Conservation (phyloP, 2,113 vertebrate species). For the Sander vitreus region DNA sequence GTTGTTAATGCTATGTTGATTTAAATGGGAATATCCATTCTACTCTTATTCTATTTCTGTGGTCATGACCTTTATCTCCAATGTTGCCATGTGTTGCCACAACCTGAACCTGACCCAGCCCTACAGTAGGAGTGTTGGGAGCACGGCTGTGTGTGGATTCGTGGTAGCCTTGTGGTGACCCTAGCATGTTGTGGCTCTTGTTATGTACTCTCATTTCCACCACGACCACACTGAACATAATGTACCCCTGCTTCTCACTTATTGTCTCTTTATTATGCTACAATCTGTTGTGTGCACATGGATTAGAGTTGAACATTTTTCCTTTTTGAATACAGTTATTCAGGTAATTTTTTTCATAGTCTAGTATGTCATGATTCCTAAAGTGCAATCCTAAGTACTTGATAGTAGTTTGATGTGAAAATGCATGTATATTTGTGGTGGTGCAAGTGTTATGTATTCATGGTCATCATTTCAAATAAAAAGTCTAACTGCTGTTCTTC, state of each 20-base stretch:
- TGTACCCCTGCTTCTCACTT: neutral
- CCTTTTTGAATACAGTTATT: neutral
- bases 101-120: conserved; percentile 22
- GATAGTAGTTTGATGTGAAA: neutral
- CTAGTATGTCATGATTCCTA: neutral
- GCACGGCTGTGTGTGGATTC: conserved; percentile 10
- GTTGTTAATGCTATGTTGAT: too few species aligned
- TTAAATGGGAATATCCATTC: too few species aligned
- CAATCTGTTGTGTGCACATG: neutral
- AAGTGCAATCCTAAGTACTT: neutral
- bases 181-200: conserved; percentile 27
- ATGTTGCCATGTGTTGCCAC: neutral
- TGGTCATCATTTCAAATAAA: neutral
- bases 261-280: neutral
- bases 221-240: too few species aligned
- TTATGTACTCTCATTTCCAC: neutral
- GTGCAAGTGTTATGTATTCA: neutral
- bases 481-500: neutral
- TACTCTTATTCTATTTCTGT: too few species aligned
- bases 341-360: neutral
- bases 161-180: conserved; percentile 7
- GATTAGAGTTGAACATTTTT: neutral
- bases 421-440: neutral
- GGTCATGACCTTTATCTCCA: neutral
- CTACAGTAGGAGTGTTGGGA: conserved; percentile 24